These are phyloP conservation scores for Mormyrus lacerda DNA, from an alignment of 2,113 vertebrate genomes.

Conservation along the genomic window DNA sequence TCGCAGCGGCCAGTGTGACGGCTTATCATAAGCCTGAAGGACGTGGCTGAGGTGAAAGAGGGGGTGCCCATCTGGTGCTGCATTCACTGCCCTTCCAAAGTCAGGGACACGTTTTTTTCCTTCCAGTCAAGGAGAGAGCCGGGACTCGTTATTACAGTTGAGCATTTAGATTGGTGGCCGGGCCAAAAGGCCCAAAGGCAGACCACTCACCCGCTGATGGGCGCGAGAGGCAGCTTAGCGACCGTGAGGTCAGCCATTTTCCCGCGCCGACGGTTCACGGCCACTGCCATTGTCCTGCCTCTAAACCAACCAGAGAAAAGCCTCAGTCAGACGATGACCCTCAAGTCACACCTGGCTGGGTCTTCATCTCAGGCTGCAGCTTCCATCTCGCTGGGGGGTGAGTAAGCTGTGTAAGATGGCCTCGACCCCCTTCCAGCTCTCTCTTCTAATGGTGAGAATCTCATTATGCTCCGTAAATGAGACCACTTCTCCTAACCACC, in stretches of 20 bases:
- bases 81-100: neutral
- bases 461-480: neutral
- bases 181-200: neutral
- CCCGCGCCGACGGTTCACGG: neutral
- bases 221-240: neutral
- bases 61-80: neutral
- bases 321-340: neutral
- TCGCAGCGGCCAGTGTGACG: too few relatives aligned
- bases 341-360: neutral
- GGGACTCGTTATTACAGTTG: neutral
- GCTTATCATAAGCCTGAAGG: neutral
- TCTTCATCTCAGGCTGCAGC: neutral
- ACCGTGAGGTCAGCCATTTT: neutral
- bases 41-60: neutral
- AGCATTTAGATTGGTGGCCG: neutral
- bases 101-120: neutral
- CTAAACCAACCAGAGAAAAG: neutral
- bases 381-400: neutral
- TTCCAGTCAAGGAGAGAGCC: neutral
- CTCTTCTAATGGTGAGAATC: neutral
- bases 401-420: neutral
- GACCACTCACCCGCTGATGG: neutral
- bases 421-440: neutral
- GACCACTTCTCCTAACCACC: neutral
- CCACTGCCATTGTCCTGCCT: neutral